These are phyloP conservation scores for Ctenopoma multispine DNA, from an alignment of 2,797 vertebrate species.

Conservation along the genomic window DNA sequence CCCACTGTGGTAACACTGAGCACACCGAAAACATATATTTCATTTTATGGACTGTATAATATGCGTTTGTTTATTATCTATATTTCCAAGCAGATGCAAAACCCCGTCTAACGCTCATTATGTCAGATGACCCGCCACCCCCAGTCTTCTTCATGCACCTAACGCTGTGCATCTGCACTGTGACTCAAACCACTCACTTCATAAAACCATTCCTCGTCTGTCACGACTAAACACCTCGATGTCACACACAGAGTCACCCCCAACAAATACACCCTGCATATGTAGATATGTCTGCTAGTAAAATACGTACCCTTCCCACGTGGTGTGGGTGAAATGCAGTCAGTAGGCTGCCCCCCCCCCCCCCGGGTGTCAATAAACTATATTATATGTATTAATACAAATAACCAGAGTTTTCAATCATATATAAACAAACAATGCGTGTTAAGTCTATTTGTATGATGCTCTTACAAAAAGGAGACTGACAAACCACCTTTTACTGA, in stretches of 20 bases:
- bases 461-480: slow-evolving; percentile 7
- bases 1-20: neutral
- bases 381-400: neutral
- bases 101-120: neutral
- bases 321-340: slow-evolving; percentile 62
- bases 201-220: neutral
- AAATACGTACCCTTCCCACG: slow-evolving; percentile 52
- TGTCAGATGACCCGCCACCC: neutral
- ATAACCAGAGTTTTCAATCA: neutral
- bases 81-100: neutral
- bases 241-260: neutral
- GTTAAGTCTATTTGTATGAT: neutral
- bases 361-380: neutral
- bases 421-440: neutral
- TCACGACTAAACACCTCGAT: neutral
- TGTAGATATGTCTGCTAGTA: slow-evolving; percentile 13
- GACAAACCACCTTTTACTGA: slow-evolving; percentile 40
- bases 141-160: neutral
- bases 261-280: fast-evolving
- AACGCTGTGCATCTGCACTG: neutral
- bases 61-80: fast-evolving
- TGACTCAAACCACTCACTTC: neutral
- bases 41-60: neutral
- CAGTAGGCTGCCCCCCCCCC: slow-evolving; percentile 6
- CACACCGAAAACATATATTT: neutral